Conservation (phyloP, 2,888 invertebrate genomes). For the Leuctra nigra region DNA sequence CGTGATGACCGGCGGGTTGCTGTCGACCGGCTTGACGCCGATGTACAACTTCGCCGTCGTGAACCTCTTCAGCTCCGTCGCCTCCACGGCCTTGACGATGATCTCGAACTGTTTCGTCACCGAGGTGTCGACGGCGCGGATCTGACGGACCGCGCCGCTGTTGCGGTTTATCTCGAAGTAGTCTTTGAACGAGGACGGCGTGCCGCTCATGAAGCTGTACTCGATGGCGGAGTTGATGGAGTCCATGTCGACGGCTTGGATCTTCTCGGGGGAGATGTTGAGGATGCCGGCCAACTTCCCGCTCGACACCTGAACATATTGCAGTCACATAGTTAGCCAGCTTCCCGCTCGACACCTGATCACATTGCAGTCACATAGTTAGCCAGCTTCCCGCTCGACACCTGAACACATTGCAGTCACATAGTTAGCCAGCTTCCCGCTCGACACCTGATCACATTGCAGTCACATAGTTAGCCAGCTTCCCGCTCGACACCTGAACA, state of each 20-base stretch:
- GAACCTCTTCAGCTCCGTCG: slow-evolving; percentile 67
- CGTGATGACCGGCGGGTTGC: slow-evolving; percentile 72
- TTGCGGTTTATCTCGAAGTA: slow-evolving; percentile 78
- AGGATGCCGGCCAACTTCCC: slow-evolving; percentile 78
- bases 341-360: no score
- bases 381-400: no score
- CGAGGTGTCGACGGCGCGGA: slow-evolving; percentile 71
- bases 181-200: slow-evolving; percentile 65
- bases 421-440: no score
- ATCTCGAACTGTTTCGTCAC: slow-evolving; percentile 73
- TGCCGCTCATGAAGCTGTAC: slow-evolving; percentile 75
- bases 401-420: no score
- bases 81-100: slow-evolving; percentile 80
- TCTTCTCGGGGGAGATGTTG: slow-evolving; percentile 77
- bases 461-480: no score
- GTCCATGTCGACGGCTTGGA: slow-evolving; percentile 86
- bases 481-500: no score
- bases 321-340: no score
- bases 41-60: slow-evolving; percentile 77
- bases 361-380: no score
- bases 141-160: slow-evolving; percentile 75
- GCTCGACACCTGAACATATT: slow-evolving; percentile 66
- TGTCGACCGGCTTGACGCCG: slow-evolving; percentile 78
- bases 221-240: slow-evolving; percentile 76
- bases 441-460: no score